phyloP scores from a whole-genome alignment of 2,888 invertebrate genomes.

The Drosophila maculinotata region DNA sequence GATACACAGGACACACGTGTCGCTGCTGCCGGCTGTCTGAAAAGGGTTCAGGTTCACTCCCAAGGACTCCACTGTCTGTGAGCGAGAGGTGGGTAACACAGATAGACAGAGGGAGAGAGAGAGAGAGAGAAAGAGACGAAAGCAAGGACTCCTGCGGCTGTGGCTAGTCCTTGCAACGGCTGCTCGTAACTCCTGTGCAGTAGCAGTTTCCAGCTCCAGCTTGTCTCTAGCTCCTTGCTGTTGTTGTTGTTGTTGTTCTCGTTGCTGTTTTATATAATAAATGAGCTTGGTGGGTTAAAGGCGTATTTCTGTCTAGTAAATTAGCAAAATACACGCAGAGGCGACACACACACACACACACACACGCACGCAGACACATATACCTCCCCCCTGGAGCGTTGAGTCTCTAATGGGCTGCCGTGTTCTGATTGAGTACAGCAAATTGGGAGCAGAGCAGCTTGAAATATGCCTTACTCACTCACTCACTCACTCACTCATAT shows the following conservation, averaged over 20 bases:
- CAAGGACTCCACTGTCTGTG: conserved; percentile 36
- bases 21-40: conserved; percentile 34
- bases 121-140: conserved; percentile 1
- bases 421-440: conserved; percentile 81
- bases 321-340: conserved; percentile 82
- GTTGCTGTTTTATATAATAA: conserved; percentile 82
- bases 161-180: conserved; percentile 54
- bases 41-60: conserved; percentile 56
- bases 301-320: conserved; percentile 84
- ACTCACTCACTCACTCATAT: conserved; percentile 22
- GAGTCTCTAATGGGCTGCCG: conserved; percentile 75
- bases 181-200: conserved; percentile 43
- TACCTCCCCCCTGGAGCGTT: conserved; percentile 52
- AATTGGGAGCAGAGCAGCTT: conserved; percentile 67
- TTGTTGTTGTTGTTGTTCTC: conserved; percentile 29
- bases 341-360: conserved; percentile 48
- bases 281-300: conserved; percentile 84
- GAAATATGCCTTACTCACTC: conserved; percentile 52
- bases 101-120: too few relatives aligned
- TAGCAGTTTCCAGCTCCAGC: conserved; percentile 38
- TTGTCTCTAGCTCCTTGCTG: conserved; percentile 23
- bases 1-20: conserved; percentile 41
- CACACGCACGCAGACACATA: conserved; percentile 4
- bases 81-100: neutral
- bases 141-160: conserved; percentile 41